Evolutionary conservation across 2,113 vertebrate species (phyloP), one percentile per base, ranked within the genome.

Genomic region (Neopipo cinnamomea): DNA sequence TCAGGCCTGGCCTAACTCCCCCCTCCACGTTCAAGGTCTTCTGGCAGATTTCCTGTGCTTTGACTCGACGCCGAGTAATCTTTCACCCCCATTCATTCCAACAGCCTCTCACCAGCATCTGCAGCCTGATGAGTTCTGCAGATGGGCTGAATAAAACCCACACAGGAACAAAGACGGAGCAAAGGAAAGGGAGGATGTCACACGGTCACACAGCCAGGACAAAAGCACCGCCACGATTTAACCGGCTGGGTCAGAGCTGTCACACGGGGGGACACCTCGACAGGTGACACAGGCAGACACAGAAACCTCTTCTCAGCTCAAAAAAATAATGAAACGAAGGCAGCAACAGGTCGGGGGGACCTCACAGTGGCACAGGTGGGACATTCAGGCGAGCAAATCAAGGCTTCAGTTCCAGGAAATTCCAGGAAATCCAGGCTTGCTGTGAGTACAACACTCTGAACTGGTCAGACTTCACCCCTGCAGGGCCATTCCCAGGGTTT

Each of bases 371-470:
- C 28, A 28, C 17, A 14, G 27, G 42, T 3, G n/a, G 13, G 67
- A 25, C 19, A 1, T 5, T 2, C 35, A 74, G 74, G 80, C 4
- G 42, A 65, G 66, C 28, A 71, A 33, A 58, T 4, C 2, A 0
- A 35, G 39, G 7, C 47, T n/a, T 19, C 0, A 14, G 28, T 12
- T 5, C 9, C 59, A 65, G 72, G 71, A 17, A 23, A 18, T 3
- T 2, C n/a, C 81, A 55, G 86, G 44, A 46, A 46, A 67, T 67
- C 42, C 0, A 4, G 72, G 28, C 72, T 35, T 0, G 62, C 47
- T 4, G 31, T 0, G 30, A 2, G 2, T 0, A 0, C 37, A 18
- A 3, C 52, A 2, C 46, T 2, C 62, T 0, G 11, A 68, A 3
- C 83, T 3, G 66, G 1, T 27, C 1, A 2, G 42, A 5, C 63